These are phyloP conservation scores for Procambarus virginalis DNA, from an alignment of 1,140 invertebrate genomes.

Conservation along the genomic window DNA sequence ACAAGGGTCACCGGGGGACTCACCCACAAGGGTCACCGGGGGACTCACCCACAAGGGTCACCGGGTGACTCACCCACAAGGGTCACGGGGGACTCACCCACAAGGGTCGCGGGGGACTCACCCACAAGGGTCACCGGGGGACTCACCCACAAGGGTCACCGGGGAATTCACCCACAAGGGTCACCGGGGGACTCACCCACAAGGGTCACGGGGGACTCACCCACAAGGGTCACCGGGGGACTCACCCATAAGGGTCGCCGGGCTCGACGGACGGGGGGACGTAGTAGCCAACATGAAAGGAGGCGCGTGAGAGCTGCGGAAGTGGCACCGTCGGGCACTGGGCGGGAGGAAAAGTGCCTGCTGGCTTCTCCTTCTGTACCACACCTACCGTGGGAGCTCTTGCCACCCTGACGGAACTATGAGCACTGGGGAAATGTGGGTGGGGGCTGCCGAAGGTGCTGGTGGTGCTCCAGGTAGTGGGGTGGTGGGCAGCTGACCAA, in stretches of 20 bases:
- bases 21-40: neutral
- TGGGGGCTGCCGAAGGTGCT: slow-evolving; percentile 15
- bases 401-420: neutral
- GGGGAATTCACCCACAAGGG: neutral
- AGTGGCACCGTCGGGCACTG: slow-evolving; percentile 48
- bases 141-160: neutral
- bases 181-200: neutral
- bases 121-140: neutral
- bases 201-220: neutral
- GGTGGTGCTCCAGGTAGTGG: slow-evolving; percentile 14
- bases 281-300: slow-evolving; percentile 57
- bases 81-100: neutral
- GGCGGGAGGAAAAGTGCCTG: neutral
- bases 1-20: neutral
- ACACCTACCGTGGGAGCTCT: neutral
- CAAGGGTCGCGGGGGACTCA: neutral
- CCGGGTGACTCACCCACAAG: neutral
- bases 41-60: neutral
- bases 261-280: slow-evolving; percentile 47
- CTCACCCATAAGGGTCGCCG: slow-evolving; percentile 52
- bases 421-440: neutral
- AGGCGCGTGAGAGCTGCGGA: slow-evolving; percentile 45
- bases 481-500: neutral
- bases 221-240: neutral
- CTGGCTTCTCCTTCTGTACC: neutral